A percentile compares a stretch with the other conserved stretches of the same genome.
These are phyloP conservation scores for Entelurus aequoreus DNA, from an alignment of 2,113 vertebrate genomes.

Conservation along the genomic window DNA sequence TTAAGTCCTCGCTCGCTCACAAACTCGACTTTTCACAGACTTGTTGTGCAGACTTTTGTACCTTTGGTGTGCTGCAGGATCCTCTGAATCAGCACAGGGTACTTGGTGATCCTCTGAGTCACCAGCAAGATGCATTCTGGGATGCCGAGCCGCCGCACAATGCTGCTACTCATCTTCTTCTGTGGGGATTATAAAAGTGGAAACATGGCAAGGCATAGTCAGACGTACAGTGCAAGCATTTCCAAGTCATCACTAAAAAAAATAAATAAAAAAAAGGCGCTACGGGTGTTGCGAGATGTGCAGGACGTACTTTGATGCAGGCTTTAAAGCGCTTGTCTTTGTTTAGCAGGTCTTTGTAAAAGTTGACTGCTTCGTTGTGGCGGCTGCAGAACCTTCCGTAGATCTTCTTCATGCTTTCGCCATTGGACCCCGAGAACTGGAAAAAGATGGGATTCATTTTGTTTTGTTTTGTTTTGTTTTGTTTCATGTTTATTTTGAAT, in stretches of 20 bases:
- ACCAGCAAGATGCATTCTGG: conserved; percentile 95
- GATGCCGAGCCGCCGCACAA: conserved; percentile 88
- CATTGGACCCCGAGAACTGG: conserved; percentile 88
- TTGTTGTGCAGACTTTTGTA: conserved; percentile 29
- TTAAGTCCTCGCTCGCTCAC: background rate
- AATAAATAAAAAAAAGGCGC: conserved; percentile 15
- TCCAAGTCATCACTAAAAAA: too few relatives aligned
- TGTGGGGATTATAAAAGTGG: conserved; percentile 41
- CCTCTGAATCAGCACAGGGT: conserved; percentile 89
- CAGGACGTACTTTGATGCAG: conserved; percentile 82
- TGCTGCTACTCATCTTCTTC: conserved; percentile 93
- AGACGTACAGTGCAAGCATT: too few relatives aligned
- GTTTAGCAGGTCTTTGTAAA: conserved; percentile 88
- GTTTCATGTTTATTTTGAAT: too few relatives aligned
- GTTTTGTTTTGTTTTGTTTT: too few relatives aligned
- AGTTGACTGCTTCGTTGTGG: conserved; percentile 90
- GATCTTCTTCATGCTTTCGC: conserved; percentile 83
- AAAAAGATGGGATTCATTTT: conserved; percentile 4
- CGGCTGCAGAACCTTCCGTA: conserved; percentile 94
- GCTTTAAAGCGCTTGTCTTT: conserved; percentile 95
- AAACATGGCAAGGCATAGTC: too few relatives aligned
- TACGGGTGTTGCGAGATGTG: conserved; percentile 2
- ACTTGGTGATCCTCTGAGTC: conserved; percentile 96
- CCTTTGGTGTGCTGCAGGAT: conserved; percentile 92
- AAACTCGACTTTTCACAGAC: too few relatives aligned